phyloP scores from a whole-genome alignment of 2,888 invertebrate genomes.

The Nysson spinosus region DNA sequence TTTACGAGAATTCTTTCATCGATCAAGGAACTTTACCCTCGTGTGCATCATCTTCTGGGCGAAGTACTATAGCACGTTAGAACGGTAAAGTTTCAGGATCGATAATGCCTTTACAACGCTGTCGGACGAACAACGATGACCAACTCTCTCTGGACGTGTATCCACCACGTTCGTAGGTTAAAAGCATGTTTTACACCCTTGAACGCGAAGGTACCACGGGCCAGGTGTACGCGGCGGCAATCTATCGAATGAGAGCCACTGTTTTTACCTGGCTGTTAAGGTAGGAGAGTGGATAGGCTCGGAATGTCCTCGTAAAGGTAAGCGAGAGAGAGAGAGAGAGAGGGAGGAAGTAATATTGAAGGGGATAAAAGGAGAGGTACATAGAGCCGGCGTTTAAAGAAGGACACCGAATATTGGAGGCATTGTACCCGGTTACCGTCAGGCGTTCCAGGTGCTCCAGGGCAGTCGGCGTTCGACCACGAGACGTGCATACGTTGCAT shows the following conservation, averaged over 20 bases:
- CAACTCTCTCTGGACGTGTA: too few species aligned
- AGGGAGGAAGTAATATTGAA: too few species aligned
- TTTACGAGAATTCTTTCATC: too few species aligned
- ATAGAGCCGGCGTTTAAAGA: conserved; percentile 47
- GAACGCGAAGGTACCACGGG: neutral
- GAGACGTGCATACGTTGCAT: conserved; percentile 41
- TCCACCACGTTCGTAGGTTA: too few species aligned
- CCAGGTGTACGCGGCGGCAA: neutral
- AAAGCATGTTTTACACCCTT: too few species aligned
- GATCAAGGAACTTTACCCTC: conserved; percentile 12
- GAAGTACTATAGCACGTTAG: conserved; percentile 20
- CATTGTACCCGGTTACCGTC: conserved; percentile 68
- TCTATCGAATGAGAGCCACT: conserved; percentile 43
- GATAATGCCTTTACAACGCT: conserved; percentile 41
- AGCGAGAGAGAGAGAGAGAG: conserved; percentile 42
- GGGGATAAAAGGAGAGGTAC: conserved; percentile 47
- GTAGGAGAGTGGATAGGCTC: conserved; percentile 38
- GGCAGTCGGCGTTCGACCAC: conserved; percentile 59
- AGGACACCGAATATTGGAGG: conserved; percentile 64
- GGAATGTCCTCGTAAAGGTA: conserved; percentile 56
- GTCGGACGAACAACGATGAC: conserved; percentile 34
- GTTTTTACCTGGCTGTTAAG: conserved; percentile 53
- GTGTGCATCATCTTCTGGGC: neutral
- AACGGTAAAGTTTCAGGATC: conserved; percentile 37
- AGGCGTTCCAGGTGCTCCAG: conserved; percentile 67